Base-by-base conservation (phyloP, 1,140 invertebrate species). In the Drosophila virilis region DNA sequence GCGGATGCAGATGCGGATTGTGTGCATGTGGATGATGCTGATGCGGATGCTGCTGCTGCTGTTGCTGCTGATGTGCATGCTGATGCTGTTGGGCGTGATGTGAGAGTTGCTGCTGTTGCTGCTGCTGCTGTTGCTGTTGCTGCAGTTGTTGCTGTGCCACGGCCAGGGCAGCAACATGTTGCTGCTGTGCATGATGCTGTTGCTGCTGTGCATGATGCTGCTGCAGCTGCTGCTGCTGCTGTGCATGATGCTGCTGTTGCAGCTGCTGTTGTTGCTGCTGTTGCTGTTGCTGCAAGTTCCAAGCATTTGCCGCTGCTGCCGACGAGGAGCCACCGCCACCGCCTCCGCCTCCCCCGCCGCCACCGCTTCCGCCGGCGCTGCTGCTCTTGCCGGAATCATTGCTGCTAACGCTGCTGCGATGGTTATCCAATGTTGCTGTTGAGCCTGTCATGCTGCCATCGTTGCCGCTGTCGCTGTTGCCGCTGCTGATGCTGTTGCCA, bases 371-470 rank as follows among this genome's bases (percentile, higher is more conserved):
- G 48, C 33, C 45, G 4, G 9, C 1, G 43, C 37, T 78, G 73
- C 66, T 74, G 33, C 90, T 91, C 28, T 91, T 91, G 33, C 80
- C 76, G 2, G 90, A 91, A 55, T 91, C 90, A 67, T 80, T 91
- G 77, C 90, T 91, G 67, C 90, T 91, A 0, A 90, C 81, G 61
- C 90, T 91, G 69, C 78, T 91, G 17, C 88, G 80, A 69, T 88
- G 81, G 33, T 89, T 91, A 52, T 91, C 83, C 77, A 83, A 57
- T 35, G 52, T 55, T n/a, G 66, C 66, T 10, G 89, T 76, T 10
- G 86, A 88, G 51, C 77, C 78, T 17, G 82, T 75, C 60, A 86
- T 64, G 68, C 73, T 89, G 75, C 82, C 70, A 69, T 72, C 83
- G 32, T 78, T 74, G 46, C 46, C 58, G 40, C 43, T 55, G 46